Base-by-base conservation (phyloP, 1,140 invertebrate genomes). In the Pogonomyrmex californicus region DNA sequence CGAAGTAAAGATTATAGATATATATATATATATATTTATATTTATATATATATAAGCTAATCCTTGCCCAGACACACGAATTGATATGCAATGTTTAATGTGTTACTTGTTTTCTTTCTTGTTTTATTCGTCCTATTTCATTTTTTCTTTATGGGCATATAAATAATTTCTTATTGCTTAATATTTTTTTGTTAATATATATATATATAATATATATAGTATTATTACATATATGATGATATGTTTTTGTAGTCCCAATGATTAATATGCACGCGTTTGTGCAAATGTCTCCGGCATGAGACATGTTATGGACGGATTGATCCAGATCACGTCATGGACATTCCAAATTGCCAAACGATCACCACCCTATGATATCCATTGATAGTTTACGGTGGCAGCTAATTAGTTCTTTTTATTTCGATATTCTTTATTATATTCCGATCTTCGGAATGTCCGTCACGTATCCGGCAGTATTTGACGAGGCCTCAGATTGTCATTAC, bases 241-340 rank as follows among this genome's bases (percentile, higher is more conserved):
- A 95, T 95, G 95, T 95, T 95, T 94, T 95, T 95, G 94, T 95
- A 95, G 95, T 95, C 95, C 95, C 95, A 95, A 95, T 95, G 94
- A 95, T 95, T 95, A 95, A 95, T 95, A 95, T 95, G 95, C 95
- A 95, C 95, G 75, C 81, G 70, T 92, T 94, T 94, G 95, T 95
- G 95, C 95, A 91, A 94, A 94, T 95, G 93, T 88, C 94, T 93
- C 93, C 79, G 88, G 89, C 87, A 68, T 87, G 94, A 94, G 94
- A 94, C 94, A 94, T 85, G 81, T 94, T 94, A 95, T 95, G 95
- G 95, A 95, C 95, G 95, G 95, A 95, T 95, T 95, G 88, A 95
- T 93, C 93, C 92, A 93, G 94, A 94, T 93, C 54, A 89, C 91
- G 85, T 91, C 62, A 60, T 82, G 91, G 91, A 92, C 92, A 90